phyloP scores from a whole-genome alignment of 2,888 invertebrate genomes.

The Sphaerophoria taeniata region DNA sequence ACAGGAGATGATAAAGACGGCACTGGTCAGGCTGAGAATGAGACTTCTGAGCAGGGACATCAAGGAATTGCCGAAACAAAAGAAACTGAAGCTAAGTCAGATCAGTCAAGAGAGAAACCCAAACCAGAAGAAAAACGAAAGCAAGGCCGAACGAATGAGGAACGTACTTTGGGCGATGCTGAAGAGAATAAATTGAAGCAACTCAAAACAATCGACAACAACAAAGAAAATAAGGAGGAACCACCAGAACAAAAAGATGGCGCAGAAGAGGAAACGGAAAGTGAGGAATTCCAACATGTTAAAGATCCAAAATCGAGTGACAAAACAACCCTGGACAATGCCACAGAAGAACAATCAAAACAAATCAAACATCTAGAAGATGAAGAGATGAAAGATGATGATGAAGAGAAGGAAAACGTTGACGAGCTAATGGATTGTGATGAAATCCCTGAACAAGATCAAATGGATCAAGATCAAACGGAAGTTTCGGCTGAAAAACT shows the following conservation, averaged over 20 bases:
- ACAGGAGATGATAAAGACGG: slow-evolving; percentile 85
- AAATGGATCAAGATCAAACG: slow-evolving; percentile 70
- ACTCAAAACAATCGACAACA: slow-evolving; percentile 84
- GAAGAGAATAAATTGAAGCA: slow-evolving; percentile 81
- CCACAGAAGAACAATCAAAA: slow-evolving; percentile 91
- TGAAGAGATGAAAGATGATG: slow-evolving; percentile 84
- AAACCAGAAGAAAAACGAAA: slow-evolving; percentile 86
- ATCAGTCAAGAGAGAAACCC: slow-evolving; percentile 79
- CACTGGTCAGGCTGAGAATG: slow-evolving; percentile 90
- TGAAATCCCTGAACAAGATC: slow-evolving; percentile 80
- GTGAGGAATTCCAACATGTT: slow-evolving; percentile 92
- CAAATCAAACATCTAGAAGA: slow-evolving; percentile 85
- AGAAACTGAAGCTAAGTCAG: slow-evolving; percentile 81
- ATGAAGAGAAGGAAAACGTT: slow-evolving; percentile 85
- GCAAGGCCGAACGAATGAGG: slow-evolving; percentile 90
- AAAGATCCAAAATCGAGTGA: slow-evolving; percentile 90
- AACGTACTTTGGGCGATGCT: slow-evolving; percentile 86
- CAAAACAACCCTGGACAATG: slow-evolving; percentile 89
- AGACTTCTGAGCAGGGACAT: slow-evolving; percentile 86
- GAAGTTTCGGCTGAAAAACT: slow-evolving; percentile 83
- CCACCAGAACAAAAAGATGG: slow-evolving; percentile 83
- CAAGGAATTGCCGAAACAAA: slow-evolving; percentile 84
- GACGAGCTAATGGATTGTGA: slow-evolving; percentile 82
- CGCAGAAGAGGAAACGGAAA: slow-evolving; percentile 83
- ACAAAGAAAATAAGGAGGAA: slow-evolving; percentile 83